Conservation (phyloP, 2,797 vertebrate genomes). For the Pseudochirops cupreus region DNA sequence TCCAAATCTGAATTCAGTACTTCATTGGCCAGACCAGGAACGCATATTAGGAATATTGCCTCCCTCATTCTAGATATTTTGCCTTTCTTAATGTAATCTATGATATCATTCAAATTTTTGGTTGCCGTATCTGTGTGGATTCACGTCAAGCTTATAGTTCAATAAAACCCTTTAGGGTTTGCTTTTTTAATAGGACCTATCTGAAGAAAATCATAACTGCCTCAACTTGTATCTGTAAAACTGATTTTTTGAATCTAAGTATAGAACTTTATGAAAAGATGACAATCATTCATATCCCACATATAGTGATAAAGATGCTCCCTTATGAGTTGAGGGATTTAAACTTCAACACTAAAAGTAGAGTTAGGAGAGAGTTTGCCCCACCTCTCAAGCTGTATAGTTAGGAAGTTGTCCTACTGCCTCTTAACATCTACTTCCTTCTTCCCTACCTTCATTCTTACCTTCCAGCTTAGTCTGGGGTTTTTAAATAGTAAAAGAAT, state of each 20-base stretch:
- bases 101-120: background rate
- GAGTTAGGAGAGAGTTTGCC: background rate
- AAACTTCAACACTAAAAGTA: too few relatives aligned
- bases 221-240: background rate
- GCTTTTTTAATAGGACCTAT: background rate
- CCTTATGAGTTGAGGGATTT: too few relatives aligned
- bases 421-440: background rate
- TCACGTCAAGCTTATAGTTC: background rate
- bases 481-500: background rate
- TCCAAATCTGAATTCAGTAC: background rate
- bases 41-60: background rate
- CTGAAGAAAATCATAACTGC: background rate
- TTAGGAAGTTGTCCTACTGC: background rate
- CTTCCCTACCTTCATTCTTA: too few relatives aligned
- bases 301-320: background rate
- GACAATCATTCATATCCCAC: background rate
- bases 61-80: background rate
- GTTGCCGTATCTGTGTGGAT: background rate
- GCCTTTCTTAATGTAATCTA: too few relatives aligned
- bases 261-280: background rate
- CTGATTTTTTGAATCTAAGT: background rate
- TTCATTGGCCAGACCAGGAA: background rate
- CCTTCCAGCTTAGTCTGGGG: background rate
- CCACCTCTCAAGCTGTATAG: background rate
- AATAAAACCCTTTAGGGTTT: background rate